Conservation (phyloP, 2,113 vertebrate species). For the Halcyon malimbica region DNA sequence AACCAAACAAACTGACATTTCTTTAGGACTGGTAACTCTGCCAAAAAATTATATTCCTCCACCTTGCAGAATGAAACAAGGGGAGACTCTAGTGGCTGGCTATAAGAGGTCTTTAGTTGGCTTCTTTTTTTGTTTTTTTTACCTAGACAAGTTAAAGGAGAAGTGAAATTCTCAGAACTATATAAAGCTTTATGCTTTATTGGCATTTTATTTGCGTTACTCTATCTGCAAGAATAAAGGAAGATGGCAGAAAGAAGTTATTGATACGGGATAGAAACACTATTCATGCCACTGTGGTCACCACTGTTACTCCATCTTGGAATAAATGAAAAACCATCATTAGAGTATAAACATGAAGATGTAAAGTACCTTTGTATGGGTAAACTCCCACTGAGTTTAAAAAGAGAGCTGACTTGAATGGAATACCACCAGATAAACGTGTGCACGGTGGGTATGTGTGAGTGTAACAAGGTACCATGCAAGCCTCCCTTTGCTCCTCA, state of each 20-base stretch:
- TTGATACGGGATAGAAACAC: background rate
- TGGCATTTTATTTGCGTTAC: background rate
- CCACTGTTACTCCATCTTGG: background rate
- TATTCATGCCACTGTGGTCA: background rate
- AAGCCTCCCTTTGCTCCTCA: background rate
- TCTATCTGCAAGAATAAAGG: background rate
- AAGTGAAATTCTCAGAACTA: background rate
- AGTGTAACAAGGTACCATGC: background rate
- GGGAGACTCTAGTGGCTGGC: background rate
- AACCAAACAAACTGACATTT: background rate
- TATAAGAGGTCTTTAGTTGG: background rate
- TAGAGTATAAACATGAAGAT: background rate
- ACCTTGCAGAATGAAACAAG: slow-evolving; percentile 8
- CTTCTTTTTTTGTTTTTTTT: background rate
- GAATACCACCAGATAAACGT: background rate
- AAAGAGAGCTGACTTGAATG: background rate
- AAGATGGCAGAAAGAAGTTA: background rate
- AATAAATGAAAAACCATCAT: background rate
- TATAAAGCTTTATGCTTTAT: background rate
- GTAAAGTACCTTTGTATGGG: background rate
- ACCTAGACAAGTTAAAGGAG: background rate
- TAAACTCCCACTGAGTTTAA: background rate
- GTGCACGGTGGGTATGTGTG: accelerated
- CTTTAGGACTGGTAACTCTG: background rate
- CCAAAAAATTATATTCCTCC: background rate